phyloP scores from a whole-genome alignment of 2,888 invertebrate genomes.

The Caenorhabditis japonica region DNA sequence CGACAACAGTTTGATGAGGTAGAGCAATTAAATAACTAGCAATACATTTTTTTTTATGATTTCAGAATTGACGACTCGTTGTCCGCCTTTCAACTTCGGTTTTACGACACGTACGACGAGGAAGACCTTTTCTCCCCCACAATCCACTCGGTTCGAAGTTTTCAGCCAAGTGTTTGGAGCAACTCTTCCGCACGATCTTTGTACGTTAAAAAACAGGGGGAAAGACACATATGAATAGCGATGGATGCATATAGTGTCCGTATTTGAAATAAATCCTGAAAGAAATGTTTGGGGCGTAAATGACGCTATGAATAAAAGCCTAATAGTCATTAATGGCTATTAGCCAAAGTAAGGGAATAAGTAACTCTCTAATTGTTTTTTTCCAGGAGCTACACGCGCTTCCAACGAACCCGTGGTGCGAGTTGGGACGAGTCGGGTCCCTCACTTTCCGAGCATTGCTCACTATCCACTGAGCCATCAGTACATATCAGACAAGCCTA shows the following conservation, averaged over 20 bases:
- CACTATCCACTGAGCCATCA: slow-evolving; percentile 73
- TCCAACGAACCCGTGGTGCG: slow-evolving; percentile 62
- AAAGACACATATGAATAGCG: no score
- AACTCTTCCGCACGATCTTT: slow-evolving; percentile 71
- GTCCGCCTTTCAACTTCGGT: slow-evolving; percentile 47
- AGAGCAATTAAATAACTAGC: no score
- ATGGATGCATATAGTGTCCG: no score
- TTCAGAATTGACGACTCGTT: slow-evolving; percentile 51
- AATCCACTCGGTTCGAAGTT: slow-evolving; percentile 60
- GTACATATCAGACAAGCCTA: slow-evolving; percentile 69
- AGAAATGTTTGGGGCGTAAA: no score
- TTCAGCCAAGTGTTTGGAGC: slow-evolving; percentile 64
- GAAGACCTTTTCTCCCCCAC: slow-evolving; percentile 54
- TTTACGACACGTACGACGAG: slow-evolving; percentile 54
- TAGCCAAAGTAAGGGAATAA: no score
- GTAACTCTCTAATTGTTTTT: no score
- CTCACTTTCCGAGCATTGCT: slow-evolving; percentile 71
- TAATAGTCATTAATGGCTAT: no score
- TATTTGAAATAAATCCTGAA: no score
- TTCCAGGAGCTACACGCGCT: slow-evolving; percentile 40
- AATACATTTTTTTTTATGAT: neutral
- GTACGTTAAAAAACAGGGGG: no score
- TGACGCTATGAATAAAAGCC: no score
- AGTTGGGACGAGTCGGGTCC: slow-evolving; percentile 74
- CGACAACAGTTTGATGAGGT: slow-evolving; percentile 52